Conservation (phyloP, 64 coral and sea anemone species). For the Pocillopora damicornis region DNA sequence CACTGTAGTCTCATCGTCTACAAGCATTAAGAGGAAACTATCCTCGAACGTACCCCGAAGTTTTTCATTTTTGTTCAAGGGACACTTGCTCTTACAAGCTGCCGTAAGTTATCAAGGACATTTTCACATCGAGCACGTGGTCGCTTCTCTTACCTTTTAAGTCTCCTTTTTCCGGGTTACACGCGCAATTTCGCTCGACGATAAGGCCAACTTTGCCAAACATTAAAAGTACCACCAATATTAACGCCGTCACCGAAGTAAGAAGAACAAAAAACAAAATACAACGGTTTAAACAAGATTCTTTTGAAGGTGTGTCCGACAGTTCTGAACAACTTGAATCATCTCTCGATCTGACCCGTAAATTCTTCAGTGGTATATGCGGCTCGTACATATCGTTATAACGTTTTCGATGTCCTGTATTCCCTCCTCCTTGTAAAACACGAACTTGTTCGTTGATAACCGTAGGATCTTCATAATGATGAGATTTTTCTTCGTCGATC, state of each 20-base stretch:
- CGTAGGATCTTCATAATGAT: constrained; percentile 27
- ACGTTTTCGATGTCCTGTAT: constrained; percentile 3
- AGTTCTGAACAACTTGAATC: not conserved
- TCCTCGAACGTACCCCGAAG: too few species aligned
- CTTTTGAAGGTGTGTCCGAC: not conserved
- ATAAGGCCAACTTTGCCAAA: constrained; percentile 12
- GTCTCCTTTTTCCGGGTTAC: constrained; percentile 31
- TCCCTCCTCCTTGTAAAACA: not conserved
- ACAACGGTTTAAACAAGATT: constrained; percentile 25
- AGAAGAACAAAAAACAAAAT: constrained; percentile 40
- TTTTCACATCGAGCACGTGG: not conserved
- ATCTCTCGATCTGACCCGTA: not conserved
- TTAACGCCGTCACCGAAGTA: constrained; percentile 22
- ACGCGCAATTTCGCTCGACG: not conserved
- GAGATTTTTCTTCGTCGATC: not conserved
- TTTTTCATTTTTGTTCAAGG: too few species aligned
- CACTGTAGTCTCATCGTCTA: not conserved
- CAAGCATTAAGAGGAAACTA: not conserved
- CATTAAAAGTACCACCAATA: constrained; percentile 26
- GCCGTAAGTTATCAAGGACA: too few species aligned
- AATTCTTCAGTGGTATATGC: constrained; percentile 21
- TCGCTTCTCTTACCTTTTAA: not conserved
- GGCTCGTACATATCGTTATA: constrained; percentile 29
- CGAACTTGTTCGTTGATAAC: constrained; percentile 23
- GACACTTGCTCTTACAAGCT: too few species aligned